A percentile compares a stretch with the other conserved stretches of the same genome.
Evolutionary conservation across 2,888 invertebrate genomes (phyloP).

Genomic region (Drosophila multiciliata): DNA sequence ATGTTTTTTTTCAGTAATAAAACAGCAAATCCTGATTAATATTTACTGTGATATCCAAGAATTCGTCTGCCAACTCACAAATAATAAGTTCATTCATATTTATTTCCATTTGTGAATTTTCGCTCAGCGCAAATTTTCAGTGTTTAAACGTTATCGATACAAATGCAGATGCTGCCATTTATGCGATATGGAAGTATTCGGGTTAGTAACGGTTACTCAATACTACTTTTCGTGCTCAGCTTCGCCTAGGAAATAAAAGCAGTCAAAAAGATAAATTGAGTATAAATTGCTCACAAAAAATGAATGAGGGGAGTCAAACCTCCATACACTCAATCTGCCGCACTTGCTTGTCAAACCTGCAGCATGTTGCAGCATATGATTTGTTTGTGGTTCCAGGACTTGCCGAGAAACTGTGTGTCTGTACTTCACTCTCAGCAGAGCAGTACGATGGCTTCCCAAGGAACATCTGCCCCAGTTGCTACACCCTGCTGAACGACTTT

Average conservation of each 20-base stretch:
- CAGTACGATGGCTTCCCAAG: constrained; percentile 81
- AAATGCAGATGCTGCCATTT: not conserved
- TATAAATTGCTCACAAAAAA: constrained; percentile 19
- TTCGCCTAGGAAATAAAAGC: not conserved
- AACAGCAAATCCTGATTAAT: constrained; percentile 13
- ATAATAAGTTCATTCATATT: constrained; percentile 36
- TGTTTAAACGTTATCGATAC: not conserved
- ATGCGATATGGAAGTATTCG: constrained; percentile 16
- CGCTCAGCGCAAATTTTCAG: not conserved
- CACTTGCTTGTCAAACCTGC: constrained; percentile 74
- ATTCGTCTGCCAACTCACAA: constrained; percentile 41
- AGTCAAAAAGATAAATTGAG: not conserved
- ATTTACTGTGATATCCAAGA: not conserved
- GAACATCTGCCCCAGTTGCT: constrained; percentile 76
- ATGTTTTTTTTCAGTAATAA: constrained; percentile 13
- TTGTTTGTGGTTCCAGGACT: constrained; percentile 77
- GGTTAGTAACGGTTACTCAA: constrained; percentile 18
- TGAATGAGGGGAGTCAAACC: constrained; percentile 45
- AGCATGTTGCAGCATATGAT: constrained; percentile 62
- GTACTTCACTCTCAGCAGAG: constrained; percentile 80
- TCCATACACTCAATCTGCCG: constrained; percentile 78
- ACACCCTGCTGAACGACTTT: constrained; percentile 74
- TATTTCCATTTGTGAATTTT: not conserved
- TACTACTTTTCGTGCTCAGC: constrained; percentile 2
- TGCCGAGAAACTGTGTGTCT: constrained; percentile 78